Percentiles rank a stretch among this genome's conserved stretches.
phyloP scores from a whole-genome alignment of 1,140 invertebrate species.

The Drusus annulatus region DNA sequence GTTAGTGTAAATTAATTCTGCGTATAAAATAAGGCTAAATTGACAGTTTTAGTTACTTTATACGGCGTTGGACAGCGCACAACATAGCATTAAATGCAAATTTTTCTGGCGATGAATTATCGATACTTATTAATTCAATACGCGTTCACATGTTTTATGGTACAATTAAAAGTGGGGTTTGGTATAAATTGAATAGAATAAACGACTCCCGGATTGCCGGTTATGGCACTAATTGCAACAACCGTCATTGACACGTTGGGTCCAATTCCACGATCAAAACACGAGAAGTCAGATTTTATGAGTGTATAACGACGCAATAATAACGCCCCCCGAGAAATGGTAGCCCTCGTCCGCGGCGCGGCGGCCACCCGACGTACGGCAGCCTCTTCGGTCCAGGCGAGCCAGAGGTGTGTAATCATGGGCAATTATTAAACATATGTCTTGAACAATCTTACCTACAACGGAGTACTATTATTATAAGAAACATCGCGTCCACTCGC shows the following conservation, averaged over 20 bases:
- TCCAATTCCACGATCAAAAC: conserved; percentile 43
- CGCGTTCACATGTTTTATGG: conserved; percentile 31
- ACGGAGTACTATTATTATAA: conserved; percentile 38
- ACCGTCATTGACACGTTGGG: conserved; percentile 43
- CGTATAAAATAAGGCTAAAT: too few relatives aligned
- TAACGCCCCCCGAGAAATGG: conserved; percentile 29
- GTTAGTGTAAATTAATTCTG: too few relatives aligned
- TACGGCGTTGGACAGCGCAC: background rate
- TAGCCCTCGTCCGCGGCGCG: background rate
- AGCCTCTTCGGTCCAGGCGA: background rate
- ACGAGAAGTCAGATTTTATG: conserved; percentile 46
- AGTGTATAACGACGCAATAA: conserved; percentile 45
- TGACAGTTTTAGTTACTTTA: too few relatives aligned
- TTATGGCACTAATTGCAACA: conserved; percentile 26
- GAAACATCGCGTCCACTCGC: conserved; percentile 1
- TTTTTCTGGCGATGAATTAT: conserved; percentile 14
- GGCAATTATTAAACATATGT: conserved; percentile 50
- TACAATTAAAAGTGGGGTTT: conserved; percentile 40
- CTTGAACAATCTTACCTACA: conserved; percentile 42
- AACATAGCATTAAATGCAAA: conserved; percentile 35
- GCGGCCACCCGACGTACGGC: background rate
- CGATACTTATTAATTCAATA: conserved; percentile 22
- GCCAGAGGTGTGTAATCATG: conserved; percentile 45
- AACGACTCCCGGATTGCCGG: conserved; percentile 26
- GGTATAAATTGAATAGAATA: conserved; percentile 36